A percentile compares a stretch with the other conserved stretches of the same genome.
Evolutionary conservation across 2,888 invertebrate species (phyloP).

Genomic region (Watsonalla cultraria): DNA sequence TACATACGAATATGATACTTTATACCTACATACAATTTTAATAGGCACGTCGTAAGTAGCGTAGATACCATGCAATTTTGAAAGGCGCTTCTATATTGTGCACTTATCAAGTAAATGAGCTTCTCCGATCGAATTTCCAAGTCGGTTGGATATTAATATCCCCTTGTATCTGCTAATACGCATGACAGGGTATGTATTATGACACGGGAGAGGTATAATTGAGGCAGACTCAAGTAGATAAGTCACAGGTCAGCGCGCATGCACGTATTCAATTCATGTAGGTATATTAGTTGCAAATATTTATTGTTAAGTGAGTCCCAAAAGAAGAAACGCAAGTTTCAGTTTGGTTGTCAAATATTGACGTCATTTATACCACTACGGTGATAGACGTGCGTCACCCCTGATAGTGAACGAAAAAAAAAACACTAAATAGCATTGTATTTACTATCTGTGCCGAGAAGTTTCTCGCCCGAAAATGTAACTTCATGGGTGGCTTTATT

Average conservation of each 20-base stretch:
- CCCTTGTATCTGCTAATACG: constrained; percentile 20
- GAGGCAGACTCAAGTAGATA: constrained; percentile 18
- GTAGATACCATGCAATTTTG: background rate
- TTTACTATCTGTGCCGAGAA: too few relatives aligned
- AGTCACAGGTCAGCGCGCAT: constrained; percentile 29
- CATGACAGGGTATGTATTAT: constrained; percentile 21
- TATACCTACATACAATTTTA: too few relatives aligned
- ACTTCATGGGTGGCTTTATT: too few relatives aligned
- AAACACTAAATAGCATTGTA: too few relatives aligned
- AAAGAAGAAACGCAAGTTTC: too few relatives aligned
- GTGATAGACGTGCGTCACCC: too few relatives aligned
- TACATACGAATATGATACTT: too few relatives aligned
- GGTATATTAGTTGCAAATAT: background rate
- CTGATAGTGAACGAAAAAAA: too few relatives aligned
- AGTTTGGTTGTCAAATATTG: constrained; percentile 51
- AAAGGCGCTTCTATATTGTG: background rate
- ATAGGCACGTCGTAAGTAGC: too few relatives aligned
- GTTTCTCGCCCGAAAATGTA: too few relatives aligned
- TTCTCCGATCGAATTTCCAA: constrained; percentile 17
- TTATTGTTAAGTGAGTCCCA: too few relatives aligned
- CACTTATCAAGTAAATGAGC: background rate
- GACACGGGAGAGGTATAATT: constrained; percentile 18
- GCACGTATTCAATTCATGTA: constrained; percentile 4
- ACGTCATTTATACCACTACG: too few relatives aligned
- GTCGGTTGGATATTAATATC: constrained; percentile 26